Conservation (phyloP, 2,113 vertebrate species). For the Brachirus orientalis region DNA sequence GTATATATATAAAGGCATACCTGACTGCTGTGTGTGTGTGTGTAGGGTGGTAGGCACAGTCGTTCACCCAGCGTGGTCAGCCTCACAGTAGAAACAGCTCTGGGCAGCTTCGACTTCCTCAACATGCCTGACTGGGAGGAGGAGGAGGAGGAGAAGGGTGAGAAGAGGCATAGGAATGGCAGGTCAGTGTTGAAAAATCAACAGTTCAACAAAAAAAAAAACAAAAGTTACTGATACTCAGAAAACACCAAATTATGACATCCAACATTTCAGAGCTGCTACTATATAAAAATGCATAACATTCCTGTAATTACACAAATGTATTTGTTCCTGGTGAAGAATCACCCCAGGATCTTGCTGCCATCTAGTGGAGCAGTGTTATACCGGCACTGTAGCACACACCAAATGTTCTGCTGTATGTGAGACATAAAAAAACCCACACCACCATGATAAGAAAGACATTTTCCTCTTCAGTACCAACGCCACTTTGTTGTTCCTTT, state of each 20-base stretch:
- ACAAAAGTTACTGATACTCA: background rate
- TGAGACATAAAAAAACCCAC: too few relatives aligned
- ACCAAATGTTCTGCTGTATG: background rate
- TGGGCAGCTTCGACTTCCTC: conserved; percentile 97
- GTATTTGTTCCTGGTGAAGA: background rate
- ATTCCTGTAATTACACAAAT: background rate
- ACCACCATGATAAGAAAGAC: too few relatives aligned
- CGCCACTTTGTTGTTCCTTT: too few relatives aligned
- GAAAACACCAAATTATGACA: background rate
- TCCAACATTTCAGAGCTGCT: background rate
- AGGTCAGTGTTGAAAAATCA: conserved; percentile 48
- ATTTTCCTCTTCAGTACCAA: too few relatives aligned
- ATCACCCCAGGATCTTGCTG: conserved; percentile 14
- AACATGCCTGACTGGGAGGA: conserved; percentile 90
- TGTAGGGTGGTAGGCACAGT: conserved; percentile 85
- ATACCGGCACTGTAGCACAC: background rate
- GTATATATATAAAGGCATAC: background rate
- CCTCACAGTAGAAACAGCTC: conserved; percentile 90
- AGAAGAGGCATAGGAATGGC: conserved; percentile 42
- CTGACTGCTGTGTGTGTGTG: conserved; percentile 23
- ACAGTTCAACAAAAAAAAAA: background rate
- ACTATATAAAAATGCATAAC: background rate
- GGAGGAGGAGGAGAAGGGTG: conserved; percentile 73
- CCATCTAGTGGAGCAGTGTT: conserved; percentile 47
- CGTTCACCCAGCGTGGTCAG: conserved; percentile 89